A percentile compares a stretch with the other conserved stretches of the same genome.
Evolutionary conservation across 2,888 invertebrate genomes (phyloP).

Genomic region (Trichogramma evanescens): DNA sequence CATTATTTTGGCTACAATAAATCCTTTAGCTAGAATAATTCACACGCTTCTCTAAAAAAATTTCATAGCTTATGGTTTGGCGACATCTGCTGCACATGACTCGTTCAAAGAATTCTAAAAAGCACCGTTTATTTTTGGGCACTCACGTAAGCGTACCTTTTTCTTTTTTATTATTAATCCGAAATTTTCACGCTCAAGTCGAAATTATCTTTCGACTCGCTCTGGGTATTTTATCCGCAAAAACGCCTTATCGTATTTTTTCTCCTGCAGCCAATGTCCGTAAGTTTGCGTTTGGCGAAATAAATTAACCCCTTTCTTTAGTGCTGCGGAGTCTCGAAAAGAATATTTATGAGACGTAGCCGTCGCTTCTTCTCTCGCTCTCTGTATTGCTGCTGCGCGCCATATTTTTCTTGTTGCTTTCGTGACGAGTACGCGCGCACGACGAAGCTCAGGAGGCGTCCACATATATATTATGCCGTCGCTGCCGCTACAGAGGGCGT

Average conservation of each 20-base stretch:
- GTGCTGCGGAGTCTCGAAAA: not conserved
- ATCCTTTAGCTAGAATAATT: no score
- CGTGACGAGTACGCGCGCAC: slow-evolving; percentile 5
- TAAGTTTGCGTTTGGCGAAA: not conserved
- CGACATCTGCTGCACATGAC: no score
- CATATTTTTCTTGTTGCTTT: not conserved
- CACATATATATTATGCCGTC: not conserved
- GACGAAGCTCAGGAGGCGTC: slow-evolving; percentile 24
- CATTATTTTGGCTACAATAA: no score
- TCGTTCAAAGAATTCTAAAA: no score
- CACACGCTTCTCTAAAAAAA: no score
- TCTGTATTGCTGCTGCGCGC: not conserved
- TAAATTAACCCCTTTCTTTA: slow-evolving; percentile 12
- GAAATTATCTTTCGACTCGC: not conserved
- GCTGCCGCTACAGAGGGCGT: slow-evolving; percentile 16
- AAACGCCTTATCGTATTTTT: not conserved
- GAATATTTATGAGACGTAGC: not conserved
- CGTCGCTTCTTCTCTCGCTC: not conserved
- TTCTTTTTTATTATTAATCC: not conserved
- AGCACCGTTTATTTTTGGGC: no score
- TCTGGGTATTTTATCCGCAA: slow-evolving; percentile 1
- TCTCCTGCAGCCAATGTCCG: not conserved
- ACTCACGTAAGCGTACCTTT: not conserved
- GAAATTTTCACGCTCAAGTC: not conserved
- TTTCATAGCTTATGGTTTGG: no score